Percentiles rank a stretch among this genome's conserved stretches.
phyloP scores from a whole-genome alignment of 2,113 vertebrate genomes.

The Cricetomys ansorgei region DNA sequence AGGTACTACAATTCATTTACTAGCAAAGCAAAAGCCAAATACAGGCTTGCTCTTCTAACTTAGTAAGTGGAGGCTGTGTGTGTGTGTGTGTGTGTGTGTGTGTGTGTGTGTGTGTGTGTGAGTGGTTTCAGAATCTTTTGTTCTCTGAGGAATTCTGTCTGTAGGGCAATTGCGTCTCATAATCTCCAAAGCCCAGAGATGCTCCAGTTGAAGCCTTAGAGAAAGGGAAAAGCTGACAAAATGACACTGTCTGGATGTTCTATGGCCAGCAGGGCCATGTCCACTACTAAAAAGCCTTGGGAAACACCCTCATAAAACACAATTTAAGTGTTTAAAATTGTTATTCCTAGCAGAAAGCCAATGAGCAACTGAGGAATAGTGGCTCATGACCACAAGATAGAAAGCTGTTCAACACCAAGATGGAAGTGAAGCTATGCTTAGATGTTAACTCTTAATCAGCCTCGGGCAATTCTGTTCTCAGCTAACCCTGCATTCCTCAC shows the following conservation, averaged over 20 bases:
- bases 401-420: not conserved
- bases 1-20: not conserved
- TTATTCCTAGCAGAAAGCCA: not conserved
- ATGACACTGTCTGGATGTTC: not conserved
- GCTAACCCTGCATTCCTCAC: not conserved
- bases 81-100: no score
- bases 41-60: not conserved
- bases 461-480: not conserved
- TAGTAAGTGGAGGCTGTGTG: not conserved
- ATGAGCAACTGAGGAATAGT: not conserved
- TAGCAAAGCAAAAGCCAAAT: not conserved
- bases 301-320: constrained; percentile 4
- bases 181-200: not conserved
- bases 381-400: not conserved
- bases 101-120: not conserved
- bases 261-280: rapidly evolving
- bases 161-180: not conserved
- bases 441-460: not conserved
- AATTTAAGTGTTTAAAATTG: not conserved
- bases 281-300: not conserved
- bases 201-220: not conserved
- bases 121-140: not conserved
- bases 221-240: not conserved
- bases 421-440: not conserved
- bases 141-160: constrained; percentile 29